Percentiles rank a stretch among this genome's conserved stretches.
Conservation (phyloP, 30 jellyfish, hydroid and myxozoan species). For the Sanderia malayensis region DNA sequence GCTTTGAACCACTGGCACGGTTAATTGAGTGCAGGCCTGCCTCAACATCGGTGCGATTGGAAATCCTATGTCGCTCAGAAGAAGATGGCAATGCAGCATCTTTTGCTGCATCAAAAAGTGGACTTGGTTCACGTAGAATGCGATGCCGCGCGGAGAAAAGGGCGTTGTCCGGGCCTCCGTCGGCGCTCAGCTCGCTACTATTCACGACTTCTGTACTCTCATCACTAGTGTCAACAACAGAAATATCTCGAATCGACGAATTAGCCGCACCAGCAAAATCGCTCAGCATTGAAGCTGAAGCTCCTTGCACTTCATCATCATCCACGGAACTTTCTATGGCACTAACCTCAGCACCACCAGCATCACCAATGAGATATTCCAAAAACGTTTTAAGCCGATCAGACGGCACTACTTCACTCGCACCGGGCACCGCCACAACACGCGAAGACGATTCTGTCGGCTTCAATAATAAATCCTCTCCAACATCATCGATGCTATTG, state of each 20-base stretch:
- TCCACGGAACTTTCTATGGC: too few species aligned
- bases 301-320: neutral
- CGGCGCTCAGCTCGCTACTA: neutral
- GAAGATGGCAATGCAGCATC: conserved; percentile 3
- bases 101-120: neutral
- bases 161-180: conserved; percentile 8
- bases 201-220: neutral
- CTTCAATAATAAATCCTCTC: too few species aligned
- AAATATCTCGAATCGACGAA: neutral
- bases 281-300: neutral
- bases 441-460: too few species aligned
- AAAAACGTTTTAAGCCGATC: neutral
- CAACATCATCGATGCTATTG: neutral
- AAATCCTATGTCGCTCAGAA: conserved; percentile 20
- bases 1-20: conserved; percentile 21
- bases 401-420: neutral
- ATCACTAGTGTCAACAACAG: conserved; percentile 2
- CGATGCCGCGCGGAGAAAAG: conserved; percentile 55
- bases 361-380: neutral
- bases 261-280: neutral
- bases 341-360: neutral
- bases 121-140: conserved; percentile 32
- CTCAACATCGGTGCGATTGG: conserved; percentile 39
- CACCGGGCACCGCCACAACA: neutral
- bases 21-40: neutral